Percentiles rank a stretch among this genome's conserved stretches.
Conservation (phyloP, 2,888 invertebrate genomes). For the Drosophila atripex region DNA sequence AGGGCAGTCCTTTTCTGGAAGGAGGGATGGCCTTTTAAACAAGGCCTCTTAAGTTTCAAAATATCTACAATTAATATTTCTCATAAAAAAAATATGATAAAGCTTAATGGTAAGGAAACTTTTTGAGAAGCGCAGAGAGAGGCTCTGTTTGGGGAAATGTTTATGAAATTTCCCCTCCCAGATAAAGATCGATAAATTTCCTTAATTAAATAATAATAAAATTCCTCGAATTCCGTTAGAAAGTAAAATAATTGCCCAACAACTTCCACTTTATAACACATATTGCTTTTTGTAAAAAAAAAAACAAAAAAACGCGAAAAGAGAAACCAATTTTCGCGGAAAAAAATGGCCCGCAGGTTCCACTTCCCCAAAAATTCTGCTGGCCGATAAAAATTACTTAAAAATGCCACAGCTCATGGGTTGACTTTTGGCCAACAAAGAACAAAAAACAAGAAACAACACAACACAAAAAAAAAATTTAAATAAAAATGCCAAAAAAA, state of each 20-base stretch:
- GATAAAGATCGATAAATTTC: not conserved
- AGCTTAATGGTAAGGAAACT: no score
- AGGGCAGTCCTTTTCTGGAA: not conserved
- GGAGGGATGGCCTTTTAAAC: not conserved
- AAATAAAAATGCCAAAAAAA: slow-evolving; percentile 17
- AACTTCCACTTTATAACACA: not conserved
- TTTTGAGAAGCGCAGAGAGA: not conserved
- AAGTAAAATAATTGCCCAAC: slow-evolving; percentile 1
- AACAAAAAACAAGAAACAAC: slow-evolving; percentile 29
- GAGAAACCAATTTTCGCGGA: not conserved
- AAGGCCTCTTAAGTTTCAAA: no score
- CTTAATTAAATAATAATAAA: not conserved
- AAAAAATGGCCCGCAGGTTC: slow-evolving; percentile 2
- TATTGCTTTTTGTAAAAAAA: not conserved
- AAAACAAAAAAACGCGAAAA: not conserved
- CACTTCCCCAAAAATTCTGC: slow-evolving; percentile 29
- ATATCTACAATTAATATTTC: no score
- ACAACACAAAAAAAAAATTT: slow-evolving; percentile 4
- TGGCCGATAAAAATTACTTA: slow-evolving; percentile 82
- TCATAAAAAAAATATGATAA: not conserved
- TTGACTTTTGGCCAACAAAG: slow-evolving; percentile 82
- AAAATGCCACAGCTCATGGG: slow-evolving; percentile 83
- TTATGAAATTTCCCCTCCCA: not conserved
- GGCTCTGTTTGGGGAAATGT: not conserved
- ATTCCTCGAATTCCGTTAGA: not conserved